phyloP scores from a whole-genome alignment of 2,797 vertebrate genomes.

The Melanogrammus aeglefinus region DNA sequence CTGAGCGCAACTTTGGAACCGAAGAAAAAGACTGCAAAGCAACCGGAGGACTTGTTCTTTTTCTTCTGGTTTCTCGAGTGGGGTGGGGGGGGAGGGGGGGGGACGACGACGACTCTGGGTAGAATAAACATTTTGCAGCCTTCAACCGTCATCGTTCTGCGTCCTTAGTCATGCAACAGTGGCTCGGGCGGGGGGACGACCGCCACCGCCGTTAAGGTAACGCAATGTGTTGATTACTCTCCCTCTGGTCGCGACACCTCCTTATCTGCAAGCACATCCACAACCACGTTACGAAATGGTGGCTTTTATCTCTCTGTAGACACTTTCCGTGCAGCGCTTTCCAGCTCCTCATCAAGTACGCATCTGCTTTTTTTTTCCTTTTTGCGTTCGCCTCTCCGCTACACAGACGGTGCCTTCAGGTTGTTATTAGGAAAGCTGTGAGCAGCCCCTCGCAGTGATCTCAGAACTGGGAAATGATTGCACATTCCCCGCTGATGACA shows the following conservation, averaged over 20 bases:
- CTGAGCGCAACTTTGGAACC: conserved; percentile 62
- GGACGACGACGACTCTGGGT: conserved; percentile 59
- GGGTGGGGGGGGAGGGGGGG: conserved; percentile 61
- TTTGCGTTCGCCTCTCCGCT: conserved; percentile 31
- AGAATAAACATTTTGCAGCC: conserved; percentile 57
- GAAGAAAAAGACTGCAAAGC: conserved; percentile 68
- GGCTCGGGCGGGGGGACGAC: conserved; percentile 48
- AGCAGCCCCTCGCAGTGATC: conserved; percentile 66
- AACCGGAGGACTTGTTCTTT: conserved; percentile 48
- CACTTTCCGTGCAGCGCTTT: conserved; percentile 28
- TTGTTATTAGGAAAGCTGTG: conserved; percentile 59
- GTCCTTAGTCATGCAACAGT: conserved; percentile 42
- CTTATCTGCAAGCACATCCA: conserved; percentile 26
- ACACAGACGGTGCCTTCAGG: conserved; percentile 48
- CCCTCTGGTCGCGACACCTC: conserved; percentile 38
- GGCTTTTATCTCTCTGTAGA: conserved; percentile 40
- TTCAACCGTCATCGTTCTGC: conserved; percentile 46
- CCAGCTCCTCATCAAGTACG: conserved; percentile 27
- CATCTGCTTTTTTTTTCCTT: conserved; percentile 12
- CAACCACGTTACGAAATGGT: conserved; percentile 44
- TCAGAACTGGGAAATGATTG: conserved; percentile 68
- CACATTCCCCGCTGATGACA: conserved; percentile 71
- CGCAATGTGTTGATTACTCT: conserved; percentile 53
- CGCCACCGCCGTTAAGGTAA: conserved; percentile 57
- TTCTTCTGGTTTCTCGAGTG: conserved; percentile 40